These are phyloP conservation scores for Phylloscopus collybita DNA, from an alignment of 2,797 vertebrate genomes.

Conservation along the genomic window DNA sequence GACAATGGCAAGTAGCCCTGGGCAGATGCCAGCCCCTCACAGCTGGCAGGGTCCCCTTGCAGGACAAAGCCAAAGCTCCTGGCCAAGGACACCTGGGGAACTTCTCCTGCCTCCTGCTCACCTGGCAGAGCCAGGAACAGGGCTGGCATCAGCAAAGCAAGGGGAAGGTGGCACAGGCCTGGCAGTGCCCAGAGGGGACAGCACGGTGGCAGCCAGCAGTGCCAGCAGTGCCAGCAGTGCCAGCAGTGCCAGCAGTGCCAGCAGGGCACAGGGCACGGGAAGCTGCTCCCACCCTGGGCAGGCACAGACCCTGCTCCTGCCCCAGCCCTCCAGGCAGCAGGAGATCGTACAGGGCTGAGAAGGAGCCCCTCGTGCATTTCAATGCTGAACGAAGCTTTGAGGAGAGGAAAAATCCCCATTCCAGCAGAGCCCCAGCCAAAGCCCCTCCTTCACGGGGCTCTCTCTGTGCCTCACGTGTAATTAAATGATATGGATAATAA, in stretches of 20 bases:
- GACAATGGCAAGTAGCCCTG: accelerated
- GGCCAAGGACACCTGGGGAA: accelerated
- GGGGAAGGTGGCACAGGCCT: accelerated
- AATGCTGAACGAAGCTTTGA: neutral
- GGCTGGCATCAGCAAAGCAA: accelerated
- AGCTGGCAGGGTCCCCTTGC: neutral
- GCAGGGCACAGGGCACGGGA: neutral
- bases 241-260: no score
- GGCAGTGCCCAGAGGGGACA: neutral
- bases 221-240: no score
- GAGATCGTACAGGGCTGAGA: neutral
- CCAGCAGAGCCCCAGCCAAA: neutral
- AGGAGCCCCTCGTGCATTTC: neutral
- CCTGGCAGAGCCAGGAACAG: neutral
- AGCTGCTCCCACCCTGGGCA: accelerated
- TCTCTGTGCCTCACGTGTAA: neutral
- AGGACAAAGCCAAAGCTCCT: neutral
- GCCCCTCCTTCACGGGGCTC: neutral
- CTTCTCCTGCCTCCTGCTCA: no score
- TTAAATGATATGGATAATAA: conserved; percentile 49
- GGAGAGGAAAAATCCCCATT: neutral
- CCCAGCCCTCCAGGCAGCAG: neutral
- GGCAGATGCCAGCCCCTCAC: neutral
- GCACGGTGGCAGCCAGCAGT: no score
- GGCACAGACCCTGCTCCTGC: accelerated